Conservation (phyloP, 2,888 invertebrate species). For the Polylopha cassiicola region DNA sequence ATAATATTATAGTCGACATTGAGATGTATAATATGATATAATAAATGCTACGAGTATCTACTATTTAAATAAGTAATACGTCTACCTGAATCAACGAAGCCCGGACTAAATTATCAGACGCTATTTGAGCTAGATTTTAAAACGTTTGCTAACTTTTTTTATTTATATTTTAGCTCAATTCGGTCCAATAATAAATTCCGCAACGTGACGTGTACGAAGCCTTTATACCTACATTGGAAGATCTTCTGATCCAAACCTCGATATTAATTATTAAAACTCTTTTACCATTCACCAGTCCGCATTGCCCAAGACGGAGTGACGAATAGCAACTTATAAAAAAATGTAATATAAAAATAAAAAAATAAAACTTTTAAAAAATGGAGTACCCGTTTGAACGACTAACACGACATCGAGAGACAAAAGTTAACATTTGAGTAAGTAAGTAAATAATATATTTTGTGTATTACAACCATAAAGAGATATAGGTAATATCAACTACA, state of each 20-base stretch:
- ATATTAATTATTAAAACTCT: conserved; percentile 10
- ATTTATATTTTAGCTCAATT: too few relatives aligned
- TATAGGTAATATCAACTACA: not conserved
- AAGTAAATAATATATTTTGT: conserved; percentile 12
- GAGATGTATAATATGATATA: not conserved
- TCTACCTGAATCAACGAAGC: not conserved
- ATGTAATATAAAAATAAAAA: conserved; percentile 22
- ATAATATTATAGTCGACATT: too few relatives aligned
- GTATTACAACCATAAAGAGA: conserved; percentile 16
- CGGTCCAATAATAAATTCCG: not conserved
- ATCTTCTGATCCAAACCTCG: conserved; percentile 6
- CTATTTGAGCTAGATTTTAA: too few relatives aligned
- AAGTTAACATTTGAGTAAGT: conserved; percentile 21
- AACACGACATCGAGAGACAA: conserved; percentile 51
- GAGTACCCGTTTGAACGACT: conserved; percentile 43
- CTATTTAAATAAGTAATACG: not conserved
- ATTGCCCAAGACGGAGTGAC: conserved; percentile 73
- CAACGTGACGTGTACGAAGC: not conserved
- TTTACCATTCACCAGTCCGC: conserved; percentile 68
- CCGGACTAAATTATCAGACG: not conserved
- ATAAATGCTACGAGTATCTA: not conserved
- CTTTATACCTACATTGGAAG: not conserved
- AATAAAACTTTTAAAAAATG: conserved; percentile 35
- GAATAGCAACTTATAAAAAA: conserved; percentile 43
- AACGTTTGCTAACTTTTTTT: too few relatives aligned